A percentile compares a stretch with the other conserved stretches of the same genome.
These are phyloP conservation scores for Polydrusus cervinus DNA, from an alignment of 2,888 invertebrate species.

Conservation along the genomic window DNA sequence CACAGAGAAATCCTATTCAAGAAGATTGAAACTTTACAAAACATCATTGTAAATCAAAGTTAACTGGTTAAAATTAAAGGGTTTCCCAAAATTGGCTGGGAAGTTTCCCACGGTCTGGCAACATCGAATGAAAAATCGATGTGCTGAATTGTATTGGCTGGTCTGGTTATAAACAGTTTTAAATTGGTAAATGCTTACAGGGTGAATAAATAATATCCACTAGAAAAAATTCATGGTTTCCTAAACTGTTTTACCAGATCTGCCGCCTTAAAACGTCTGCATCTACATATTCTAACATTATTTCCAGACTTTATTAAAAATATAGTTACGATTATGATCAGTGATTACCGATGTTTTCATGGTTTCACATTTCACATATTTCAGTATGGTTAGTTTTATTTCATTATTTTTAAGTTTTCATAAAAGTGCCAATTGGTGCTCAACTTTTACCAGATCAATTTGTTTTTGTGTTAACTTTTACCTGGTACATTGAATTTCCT, in stretches of 20 bases:
- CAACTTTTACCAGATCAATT: background rate
- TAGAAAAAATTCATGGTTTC: too few species aligned
- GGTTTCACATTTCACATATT: too few species aligned
- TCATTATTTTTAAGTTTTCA: too few species aligned
- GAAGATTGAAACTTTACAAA: constrained; percentile 8
- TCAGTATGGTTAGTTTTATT: too few species aligned
- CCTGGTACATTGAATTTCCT: constrained; percentile 14
- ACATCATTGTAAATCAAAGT: constrained; percentile 29
- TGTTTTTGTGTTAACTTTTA: background rate
- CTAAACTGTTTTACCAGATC: too few species aligned
- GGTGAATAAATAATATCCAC: too few species aligned
- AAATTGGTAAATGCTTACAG: constrained; percentile 19
- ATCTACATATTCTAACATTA: too few species aligned
- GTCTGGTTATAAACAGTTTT: constrained; percentile 30
- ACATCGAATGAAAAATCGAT: constrained; percentile 39
- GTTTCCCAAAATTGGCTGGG: constrained; percentile 8
- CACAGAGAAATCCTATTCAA: constrained; percentile 4
- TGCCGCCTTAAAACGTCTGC: too few species aligned
- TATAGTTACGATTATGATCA: too few species aligned
- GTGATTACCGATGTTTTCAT: too few species aligned
- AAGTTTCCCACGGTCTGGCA: constrained; percentile 41
- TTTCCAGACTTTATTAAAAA: too few species aligned
- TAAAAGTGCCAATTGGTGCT: too few species aligned
- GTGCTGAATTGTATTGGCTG: constrained; percentile 26
- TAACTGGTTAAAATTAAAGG: constrained; percentile 40